These are phyloP conservation scores for Pelobates fuscus DNA, from an alignment of 2,113 vertebrate genomes.

Conservation along the genomic window DNA sequence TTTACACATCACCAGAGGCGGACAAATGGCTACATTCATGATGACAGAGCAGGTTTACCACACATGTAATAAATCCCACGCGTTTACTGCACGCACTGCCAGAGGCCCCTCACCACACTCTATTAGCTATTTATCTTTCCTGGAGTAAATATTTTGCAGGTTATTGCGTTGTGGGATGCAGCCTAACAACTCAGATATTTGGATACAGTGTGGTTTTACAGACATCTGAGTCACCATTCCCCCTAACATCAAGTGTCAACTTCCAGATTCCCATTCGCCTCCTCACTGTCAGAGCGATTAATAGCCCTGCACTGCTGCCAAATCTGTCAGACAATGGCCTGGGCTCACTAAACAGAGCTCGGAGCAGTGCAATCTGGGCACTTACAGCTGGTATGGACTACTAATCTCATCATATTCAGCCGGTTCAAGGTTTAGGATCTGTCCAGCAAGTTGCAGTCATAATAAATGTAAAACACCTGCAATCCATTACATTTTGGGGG, in stretches of 20 bases:
- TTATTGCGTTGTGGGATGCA: conserved; percentile 25
- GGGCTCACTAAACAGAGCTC: too few species aligned
- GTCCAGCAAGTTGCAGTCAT: too few species aligned
- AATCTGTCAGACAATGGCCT: background rate
- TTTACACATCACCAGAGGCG: background rate
- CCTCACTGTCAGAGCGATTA: background rate
- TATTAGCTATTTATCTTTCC: conserved; percentile 30
- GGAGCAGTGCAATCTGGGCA: too few species aligned
- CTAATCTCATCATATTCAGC: too few species aligned
- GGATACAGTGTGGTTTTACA: conserved; percentile 21
- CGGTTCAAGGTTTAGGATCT: too few species aligned
- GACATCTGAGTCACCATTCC: conserved; percentile 24
- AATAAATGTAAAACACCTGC: too few species aligned
- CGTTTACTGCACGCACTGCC: conserved; percentile 8
- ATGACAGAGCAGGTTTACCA: conserved; percentile 22
- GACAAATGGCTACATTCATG: conserved; percentile 4
- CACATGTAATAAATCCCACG: conserved; percentile 23
- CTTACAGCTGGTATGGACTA: too few species aligned
- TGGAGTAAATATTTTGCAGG: conserved; percentile 44
- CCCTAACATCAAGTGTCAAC: conserved; percentile 28
- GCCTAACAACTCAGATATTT: conserved; percentile 9
- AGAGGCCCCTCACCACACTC: background rate
- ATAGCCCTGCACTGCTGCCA: background rate
- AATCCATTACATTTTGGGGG: too few species aligned
- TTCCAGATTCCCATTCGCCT: conserved; percentile 20